phyloP scores from a whole-genome alignment of 2,113 vertebrate species.

The Solea solea region DNA sequence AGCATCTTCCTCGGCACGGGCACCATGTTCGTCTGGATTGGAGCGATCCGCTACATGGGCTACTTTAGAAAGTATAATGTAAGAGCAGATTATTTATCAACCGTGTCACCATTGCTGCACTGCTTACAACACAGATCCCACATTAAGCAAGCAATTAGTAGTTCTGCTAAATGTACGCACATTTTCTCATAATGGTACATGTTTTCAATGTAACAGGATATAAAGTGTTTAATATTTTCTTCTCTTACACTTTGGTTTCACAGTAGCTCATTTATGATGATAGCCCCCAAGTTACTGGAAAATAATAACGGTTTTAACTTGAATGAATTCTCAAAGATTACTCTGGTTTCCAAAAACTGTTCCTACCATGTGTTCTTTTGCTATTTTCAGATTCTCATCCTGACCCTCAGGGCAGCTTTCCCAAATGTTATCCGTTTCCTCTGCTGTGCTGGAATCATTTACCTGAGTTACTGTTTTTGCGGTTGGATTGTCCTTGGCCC shows the following conservation, averaged over 20 bases:
- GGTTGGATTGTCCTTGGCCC: slow-evolving; percentile 97
- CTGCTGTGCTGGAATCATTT: slow-evolving; percentile 95
- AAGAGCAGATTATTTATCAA: slow-evolving; percentile 58
- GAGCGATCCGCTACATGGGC: slow-evolving; percentile 92
- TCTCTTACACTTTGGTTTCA: too few relatives aligned
- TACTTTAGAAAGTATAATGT: slow-evolving; percentile 98
- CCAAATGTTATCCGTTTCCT: slow-evolving; percentile 93
- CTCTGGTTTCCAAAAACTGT: neutral
- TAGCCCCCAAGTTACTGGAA: neutral
- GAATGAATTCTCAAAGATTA: neutral
- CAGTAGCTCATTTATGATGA: neutral
- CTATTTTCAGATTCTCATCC: slow-evolving; percentile 70
- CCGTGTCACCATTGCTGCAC: too few relatives aligned
- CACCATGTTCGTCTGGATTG: slow-evolving; percentile 96
- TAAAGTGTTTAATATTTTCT: too few relatives aligned
- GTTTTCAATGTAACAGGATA: too few relatives aligned
- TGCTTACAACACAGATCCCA: too few relatives aligned
- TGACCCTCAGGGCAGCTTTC: slow-evolving; percentile 89
- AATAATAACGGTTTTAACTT: neutral
- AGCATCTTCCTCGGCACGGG: slow-evolving; percentile 94
- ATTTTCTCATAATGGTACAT: too few relatives aligned
- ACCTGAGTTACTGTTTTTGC: slow-evolving; percentile 95
- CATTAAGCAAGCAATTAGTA: too few relatives aligned
- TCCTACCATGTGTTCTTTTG: slow-evolving; percentile 5
- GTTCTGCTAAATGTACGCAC: too few relatives aligned